phyloP scores from a whole-genome alignment of 2,888 invertebrate genomes.

The Acanthosepion esculentum region DNA sequence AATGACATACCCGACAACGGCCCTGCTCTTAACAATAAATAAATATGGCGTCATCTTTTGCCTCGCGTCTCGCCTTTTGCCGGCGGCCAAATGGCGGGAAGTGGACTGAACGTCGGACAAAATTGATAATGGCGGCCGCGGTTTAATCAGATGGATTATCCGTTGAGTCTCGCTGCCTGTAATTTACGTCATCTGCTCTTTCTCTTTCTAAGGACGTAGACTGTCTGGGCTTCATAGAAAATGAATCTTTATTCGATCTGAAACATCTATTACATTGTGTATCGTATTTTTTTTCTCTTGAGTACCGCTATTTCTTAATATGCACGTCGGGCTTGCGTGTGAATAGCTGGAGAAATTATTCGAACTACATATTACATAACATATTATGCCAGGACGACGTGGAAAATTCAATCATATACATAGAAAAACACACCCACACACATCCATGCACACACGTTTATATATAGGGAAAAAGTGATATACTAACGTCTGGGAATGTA shows the following conservation, averaged over 20 bases:
- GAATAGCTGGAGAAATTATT: neutral
- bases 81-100: neutral
- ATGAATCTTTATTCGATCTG: slow-evolving; percentile 33
- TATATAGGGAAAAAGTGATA: too few species aligned
- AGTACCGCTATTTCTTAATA: neutral
- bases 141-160: neutral
- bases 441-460: too few species aligned
- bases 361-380: neutral
- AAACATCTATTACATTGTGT: neutral
- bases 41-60: slow-evolving; percentile 33
- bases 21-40: neutral
- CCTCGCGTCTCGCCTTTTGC: neutral
- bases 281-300: neutral
- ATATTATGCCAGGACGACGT: neutral
- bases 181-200: slow-evolving; percentile 23
- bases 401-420: neutral
- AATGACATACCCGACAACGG: neutral
- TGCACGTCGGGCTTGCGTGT: neutral
- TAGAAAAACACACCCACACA: too few species aligned
- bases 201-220: neutral
- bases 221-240: neutral
- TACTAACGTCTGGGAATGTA: neutral
- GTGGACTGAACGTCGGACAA: neutral
- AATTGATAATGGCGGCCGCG: neutral
- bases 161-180: neutral